Evolutionary conservation across 2,888 invertebrate genomes (phyloP).

Genomic region (Keiferia lycopersicella): DNA sequence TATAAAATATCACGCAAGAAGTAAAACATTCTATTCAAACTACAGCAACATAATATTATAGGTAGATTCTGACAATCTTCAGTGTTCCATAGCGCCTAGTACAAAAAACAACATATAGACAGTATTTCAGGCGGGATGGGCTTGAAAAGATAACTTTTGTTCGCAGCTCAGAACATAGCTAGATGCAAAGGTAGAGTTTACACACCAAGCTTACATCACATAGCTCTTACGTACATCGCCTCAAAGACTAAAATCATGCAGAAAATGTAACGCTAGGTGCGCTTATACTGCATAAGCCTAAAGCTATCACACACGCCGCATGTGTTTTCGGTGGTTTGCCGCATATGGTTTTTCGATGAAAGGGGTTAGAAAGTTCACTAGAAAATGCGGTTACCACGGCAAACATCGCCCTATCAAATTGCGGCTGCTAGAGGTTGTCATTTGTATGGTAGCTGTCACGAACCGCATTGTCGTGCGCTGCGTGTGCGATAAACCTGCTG

Average conservation of each 20-base stretch:
- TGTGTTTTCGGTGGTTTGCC: too few species aligned
- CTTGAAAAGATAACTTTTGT: conserved; percentile 2
- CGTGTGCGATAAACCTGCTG: not conserved
- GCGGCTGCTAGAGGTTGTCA: too few species aligned
- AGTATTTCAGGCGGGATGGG: conserved; percentile 6
- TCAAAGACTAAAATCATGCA: not conserved
- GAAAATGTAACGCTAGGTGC: not conserved
- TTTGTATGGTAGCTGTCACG: not conserved
- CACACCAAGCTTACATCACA: not conserved
- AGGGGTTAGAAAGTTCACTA: too few species aligned
- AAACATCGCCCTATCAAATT: too few species aligned
- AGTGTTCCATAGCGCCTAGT: not conserved
- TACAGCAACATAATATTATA: too few species aligned
- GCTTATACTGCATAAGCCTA: not conserved
- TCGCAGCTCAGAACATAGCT: not conserved
- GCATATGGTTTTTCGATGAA: too few species aligned
- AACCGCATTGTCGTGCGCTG: too few species aligned
- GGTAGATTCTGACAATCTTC: not conserved
- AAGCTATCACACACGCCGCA: too few species aligned
- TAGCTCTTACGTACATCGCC: not conserved
- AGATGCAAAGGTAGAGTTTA: not conserved
- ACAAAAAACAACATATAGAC: not conserved
- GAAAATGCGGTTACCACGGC: too few species aligned
- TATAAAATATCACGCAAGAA: too few species aligned
- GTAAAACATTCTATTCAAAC: too few species aligned